Conservation (phyloP, 2,797 vertebrate species). For the Cygnus olor region DNA sequence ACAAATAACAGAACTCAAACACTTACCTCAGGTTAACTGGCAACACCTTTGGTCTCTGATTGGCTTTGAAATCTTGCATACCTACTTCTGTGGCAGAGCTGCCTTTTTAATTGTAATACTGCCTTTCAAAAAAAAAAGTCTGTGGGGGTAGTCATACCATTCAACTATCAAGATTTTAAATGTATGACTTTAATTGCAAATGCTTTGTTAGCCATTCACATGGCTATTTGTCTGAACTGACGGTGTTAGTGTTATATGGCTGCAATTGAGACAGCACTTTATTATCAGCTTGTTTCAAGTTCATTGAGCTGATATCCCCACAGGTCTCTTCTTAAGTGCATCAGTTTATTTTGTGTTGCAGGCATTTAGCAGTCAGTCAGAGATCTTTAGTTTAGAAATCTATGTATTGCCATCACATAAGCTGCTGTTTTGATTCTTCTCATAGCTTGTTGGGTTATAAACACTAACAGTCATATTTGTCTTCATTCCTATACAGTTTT, state of each 20-base stretch:
- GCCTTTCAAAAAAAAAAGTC: not conserved
- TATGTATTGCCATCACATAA: rapidly evolving
- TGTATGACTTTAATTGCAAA: not conserved
- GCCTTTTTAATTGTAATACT: not conserved
- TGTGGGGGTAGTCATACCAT: not conserved
- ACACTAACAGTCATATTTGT: not conserved
- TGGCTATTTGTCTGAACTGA: not conserved
- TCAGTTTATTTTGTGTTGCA: not conserved
- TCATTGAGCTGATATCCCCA: not conserved
- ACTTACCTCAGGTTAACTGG: not conserved
- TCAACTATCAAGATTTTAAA: not conserved
- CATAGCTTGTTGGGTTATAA: not conserved
- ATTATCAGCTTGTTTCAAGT: not conserved
- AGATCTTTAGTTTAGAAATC: not conserved
- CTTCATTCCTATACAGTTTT: not conserved
- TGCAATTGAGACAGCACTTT: not conserved
- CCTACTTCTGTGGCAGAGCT: not conserved
- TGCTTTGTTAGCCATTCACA: not conserved
- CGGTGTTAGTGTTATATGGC: no score
- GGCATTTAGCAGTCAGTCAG: not conserved
- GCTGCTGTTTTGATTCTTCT: not conserved
- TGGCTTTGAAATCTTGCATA: not conserved
- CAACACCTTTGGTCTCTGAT: not conserved
- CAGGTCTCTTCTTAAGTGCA: not conserved
- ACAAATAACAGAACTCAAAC: not conserved